phyloP scores from a whole-genome alignment of 2,113 vertebrate genomes.

The Tachycineta bicolor region DNA sequence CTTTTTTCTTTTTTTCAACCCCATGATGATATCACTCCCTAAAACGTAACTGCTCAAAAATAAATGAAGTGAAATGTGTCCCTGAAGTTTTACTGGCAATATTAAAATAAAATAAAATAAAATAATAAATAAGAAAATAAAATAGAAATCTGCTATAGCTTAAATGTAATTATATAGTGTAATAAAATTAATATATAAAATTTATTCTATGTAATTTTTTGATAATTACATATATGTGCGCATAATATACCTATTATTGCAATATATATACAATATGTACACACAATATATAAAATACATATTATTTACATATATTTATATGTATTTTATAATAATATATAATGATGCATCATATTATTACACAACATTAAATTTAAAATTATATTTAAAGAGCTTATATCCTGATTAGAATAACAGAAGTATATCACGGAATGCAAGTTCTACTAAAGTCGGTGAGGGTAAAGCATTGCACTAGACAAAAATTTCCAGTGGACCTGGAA shows the following conservation, averaged over 20 bases:
- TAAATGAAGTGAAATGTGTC: not conserved
- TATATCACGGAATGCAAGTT: not conserved
- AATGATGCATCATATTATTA: not conserved
- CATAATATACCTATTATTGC: not conserved
- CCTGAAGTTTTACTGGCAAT: not conserved
- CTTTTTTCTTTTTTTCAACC: not conserved
- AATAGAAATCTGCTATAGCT: not conserved
- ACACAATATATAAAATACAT: rapidly evolving
- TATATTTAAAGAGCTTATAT: not conserved
- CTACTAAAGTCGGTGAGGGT: not conserved
- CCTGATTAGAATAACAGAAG: not conserved
- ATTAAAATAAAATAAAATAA: not conserved
- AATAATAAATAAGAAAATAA: not conserved
- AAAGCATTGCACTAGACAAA: not conserved
- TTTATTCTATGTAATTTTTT: not conserved
- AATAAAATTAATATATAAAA: too few species aligned
- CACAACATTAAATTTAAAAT: not conserved
- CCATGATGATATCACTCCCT: not conserved
- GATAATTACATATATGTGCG: not conserved
- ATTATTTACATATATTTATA: not conserved
- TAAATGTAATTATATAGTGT: not conserved
- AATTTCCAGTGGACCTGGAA: not conserved
- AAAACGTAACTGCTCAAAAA: not conserved
- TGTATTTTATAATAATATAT: not conserved
- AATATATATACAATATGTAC: not conserved